Evolutionary conservation across 1,140 invertebrate genomes (phyloP).

Genomic region (Latrodectus geometricus): DNA sequence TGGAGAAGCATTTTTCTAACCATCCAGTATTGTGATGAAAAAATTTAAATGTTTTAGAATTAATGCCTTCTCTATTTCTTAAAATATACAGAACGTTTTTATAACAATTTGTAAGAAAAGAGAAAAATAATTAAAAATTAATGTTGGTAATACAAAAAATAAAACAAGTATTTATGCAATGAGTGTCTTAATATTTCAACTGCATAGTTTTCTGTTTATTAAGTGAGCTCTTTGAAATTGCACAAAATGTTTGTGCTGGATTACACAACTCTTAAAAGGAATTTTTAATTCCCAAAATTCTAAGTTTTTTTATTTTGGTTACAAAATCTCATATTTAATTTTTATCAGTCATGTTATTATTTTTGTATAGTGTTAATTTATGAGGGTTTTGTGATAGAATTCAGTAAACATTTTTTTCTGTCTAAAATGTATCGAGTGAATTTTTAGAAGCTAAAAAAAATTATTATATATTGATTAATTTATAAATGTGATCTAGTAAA

Average conservation of each 20-base stretch:
- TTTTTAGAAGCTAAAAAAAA: slow-evolving; percentile 7
- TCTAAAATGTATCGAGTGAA: slow-evolving; percentile 8
- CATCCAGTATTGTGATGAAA: slow-evolving; percentile 51
- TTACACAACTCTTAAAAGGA: too few species aligned
- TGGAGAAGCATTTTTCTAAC: slow-evolving; percentile 45
- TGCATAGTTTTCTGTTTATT: slow-evolving; percentile 30
- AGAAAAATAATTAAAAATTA: slow-evolving; percentile 39
- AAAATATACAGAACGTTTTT: slow-evolving; percentile 43
- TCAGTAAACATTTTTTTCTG: slow-evolving; percentile 20
- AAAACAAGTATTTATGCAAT: slow-evolving; percentile 18
- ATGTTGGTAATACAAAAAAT: slow-evolving; percentile 22
- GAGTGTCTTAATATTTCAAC: slow-evolving; percentile 32
- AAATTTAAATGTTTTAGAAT: slow-evolving; percentile 10
- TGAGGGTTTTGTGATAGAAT: neutral
- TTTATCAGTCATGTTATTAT: neutral
- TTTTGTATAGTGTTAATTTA: slow-evolving; percentile 16
- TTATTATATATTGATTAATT: slow-evolving; percentile 34
- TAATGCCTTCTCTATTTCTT: slow-evolving; percentile 36
- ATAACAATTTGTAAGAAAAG: slow-evolving; percentile 52
- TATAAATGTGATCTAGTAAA: slow-evolving; percentile 37
- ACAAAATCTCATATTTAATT: too few species aligned
- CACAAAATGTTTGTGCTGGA: slow-evolving; percentile 32
- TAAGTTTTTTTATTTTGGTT: too few species aligned
- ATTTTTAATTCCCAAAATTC: slow-evolving; percentile 37
- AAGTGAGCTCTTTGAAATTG: slow-evolving; percentile 24